Base-by-base conservation (phyloP, 2,888 invertebrate genomes). In the Nasonia oneida region DNA sequence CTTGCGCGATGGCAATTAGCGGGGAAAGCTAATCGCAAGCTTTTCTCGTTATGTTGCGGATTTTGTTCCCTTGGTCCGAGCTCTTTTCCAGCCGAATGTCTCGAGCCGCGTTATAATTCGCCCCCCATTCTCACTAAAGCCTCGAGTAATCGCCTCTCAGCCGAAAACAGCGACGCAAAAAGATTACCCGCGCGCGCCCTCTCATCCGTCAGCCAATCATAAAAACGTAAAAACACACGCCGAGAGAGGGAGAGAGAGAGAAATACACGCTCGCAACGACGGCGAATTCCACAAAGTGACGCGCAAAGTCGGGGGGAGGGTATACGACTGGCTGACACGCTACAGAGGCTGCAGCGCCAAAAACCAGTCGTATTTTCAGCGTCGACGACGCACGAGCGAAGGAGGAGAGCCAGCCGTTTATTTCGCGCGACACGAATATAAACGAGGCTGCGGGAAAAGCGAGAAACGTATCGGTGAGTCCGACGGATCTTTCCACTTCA, bases 381-480 rank as follows among this genome's bases (percentile, higher is more conserved):
- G n/a, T 10, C 12, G 37, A n/a, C 47, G 47, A 12, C n/a, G 67
- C 18, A 8, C 23, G 61, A 61, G 42, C 15, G 74, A 29, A 74
- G 29, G 73, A 78, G 74, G 73, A 73, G 74, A 81, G 71, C 47
- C 78, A 81, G 71, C 33, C 78, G 73, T 78, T 78, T 83, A 83
- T 83, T 83, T 77, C 53, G 37, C 42, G 67, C 75, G 82, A 37
- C 77, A 37, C 77, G 76, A 83, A 77, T 77, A 78, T 73, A 83
- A 83, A 83, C 70, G 75, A 81, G 42, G 50, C 29, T 61, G 39
- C 50, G n/a, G 50, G 64, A 14, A 50, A 74, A 57, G 71, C 57
- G 18, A 64, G 57, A 50, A 73, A 29, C 61, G 42, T 81, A 81
- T 73, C 80, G 29, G 67, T 15, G 8, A 29, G 53, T 53, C 53